Evolutionary conservation across 2,888 invertebrate genomes (phyloP).

Genomic region (Nysson spinosus): DNA sequence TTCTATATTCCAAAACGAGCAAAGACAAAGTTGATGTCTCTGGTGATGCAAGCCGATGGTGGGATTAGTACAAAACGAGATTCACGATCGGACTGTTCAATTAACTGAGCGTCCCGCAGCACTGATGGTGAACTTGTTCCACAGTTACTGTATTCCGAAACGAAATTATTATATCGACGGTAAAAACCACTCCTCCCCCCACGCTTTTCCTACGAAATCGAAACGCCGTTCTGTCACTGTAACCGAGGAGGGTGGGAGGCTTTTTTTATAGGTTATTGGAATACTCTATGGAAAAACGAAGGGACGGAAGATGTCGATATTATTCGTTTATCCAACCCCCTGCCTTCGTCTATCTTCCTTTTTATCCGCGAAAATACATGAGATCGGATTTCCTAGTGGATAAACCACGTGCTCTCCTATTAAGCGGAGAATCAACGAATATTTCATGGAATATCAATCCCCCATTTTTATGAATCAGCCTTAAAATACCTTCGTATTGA

Average conservation of each 20-base stretch:
- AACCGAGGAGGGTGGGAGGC: not conserved
- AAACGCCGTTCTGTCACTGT: not conserved
- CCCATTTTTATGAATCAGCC: no score
- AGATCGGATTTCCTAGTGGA: not conserved
- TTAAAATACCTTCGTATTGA: no score
- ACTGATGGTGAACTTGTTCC: not conserved
- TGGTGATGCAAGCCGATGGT: no score
- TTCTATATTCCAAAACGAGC: no score
- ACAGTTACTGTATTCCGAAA: not conserved
- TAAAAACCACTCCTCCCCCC: no score
- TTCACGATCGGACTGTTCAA: constrained; percentile 1
- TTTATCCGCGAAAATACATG: not conserved
- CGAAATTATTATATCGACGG: constrained; percentile 5
- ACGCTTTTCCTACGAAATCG: not conserved
- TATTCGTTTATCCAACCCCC: not conserved
- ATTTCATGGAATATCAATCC: no score
- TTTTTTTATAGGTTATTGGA: constrained; percentile 8
- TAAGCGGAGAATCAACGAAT: no score
- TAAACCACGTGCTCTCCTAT: not conserved
- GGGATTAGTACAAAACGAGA: no score
- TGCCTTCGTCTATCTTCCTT: not conserved
- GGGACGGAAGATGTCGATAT: constrained; percentile 7
- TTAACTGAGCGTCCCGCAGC: constrained; percentile 2
- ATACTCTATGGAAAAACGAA: not conserved
- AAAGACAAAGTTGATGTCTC: no score